phyloP scores from a whole-genome alignment of 2,797 vertebrate species.

The Sylvia borin region DNA sequence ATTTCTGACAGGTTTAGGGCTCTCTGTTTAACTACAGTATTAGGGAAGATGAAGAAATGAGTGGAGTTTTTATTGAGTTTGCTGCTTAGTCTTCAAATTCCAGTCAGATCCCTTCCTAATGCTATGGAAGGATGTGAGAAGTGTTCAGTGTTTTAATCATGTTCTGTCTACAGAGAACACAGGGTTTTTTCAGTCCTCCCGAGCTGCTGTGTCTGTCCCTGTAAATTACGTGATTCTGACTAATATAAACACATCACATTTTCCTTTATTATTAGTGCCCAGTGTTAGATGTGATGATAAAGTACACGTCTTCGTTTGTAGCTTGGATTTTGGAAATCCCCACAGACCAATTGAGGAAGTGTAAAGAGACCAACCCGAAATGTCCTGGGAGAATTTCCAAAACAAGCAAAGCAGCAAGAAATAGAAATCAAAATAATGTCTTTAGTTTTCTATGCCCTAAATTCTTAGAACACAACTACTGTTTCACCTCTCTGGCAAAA shows the following conservation, averaged over 20 bases:
- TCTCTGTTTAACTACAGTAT: not conserved
- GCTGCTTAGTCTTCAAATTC: not conserved
- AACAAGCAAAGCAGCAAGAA: constrained; percentile 39
- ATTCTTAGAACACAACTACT: not conserved
- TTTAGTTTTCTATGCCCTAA: not conserved
- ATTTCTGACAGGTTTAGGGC: not conserved
- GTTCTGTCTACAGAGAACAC: not conserved
- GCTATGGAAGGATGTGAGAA: not conserved
- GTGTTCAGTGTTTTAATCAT: not conserved
- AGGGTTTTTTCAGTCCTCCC: not conserved
- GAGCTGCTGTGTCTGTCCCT: not conserved
- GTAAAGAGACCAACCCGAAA: constrained; percentile 40
- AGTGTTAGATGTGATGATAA: constrained; percentile 22
- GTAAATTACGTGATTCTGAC: not conserved
- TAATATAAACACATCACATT: not conserved
- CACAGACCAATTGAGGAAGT: not conserved
- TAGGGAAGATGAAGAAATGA: not conserved
- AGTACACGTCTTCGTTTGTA: not conserved
- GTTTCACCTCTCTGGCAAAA: not conserved
- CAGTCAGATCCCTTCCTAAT: not conserved
- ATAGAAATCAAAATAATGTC: constrained; percentile 13
- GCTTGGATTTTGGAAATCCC: constrained; percentile 25
- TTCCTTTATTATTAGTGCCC: constrained; percentile 30
- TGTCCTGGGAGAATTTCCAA: constrained; percentile 57
- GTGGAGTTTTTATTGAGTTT: not conserved